Base-by-base conservation (phyloP, 64 coral and sea anemone genomes). In the Anthopleura sola region DNA sequence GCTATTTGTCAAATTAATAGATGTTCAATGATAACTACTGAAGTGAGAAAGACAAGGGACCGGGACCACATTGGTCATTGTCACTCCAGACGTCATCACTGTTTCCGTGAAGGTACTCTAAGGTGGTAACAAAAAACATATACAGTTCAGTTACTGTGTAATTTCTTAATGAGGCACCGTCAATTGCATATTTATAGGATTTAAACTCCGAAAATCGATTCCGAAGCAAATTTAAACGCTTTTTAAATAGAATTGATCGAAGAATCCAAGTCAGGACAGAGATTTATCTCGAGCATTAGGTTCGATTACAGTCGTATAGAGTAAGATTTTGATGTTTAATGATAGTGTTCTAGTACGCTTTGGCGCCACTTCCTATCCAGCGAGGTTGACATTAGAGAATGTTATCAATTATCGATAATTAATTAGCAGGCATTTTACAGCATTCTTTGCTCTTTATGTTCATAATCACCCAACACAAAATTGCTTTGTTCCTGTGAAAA, bases 381-480 rank as follows among this genome's bases (percentile, higher is more conserved):
- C 60, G 60, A 36, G 54, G 76, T 86, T 97, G 94, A 92, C 94
- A 97, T 86, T 87, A 86, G 71, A 75, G 89, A 86, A 86, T 97
- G 94, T 92, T 97, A 92, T 96, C 94, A 96, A 97, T 97, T 97
- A 97, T 66, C 88, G 87, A 93, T 97, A 97, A 97, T 97, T 92
- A 97, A 97, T 97, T 97, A 97, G 84, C 90, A 97, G 90, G 80
- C 94, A 84, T 97, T 97, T 97, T 97, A 97, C 94, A 97, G 80
- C 87, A 97, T 97, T 97, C 90, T 87, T 87, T 64, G 55, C 68
- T 86, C 80, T 88, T 97, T 92, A 92, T 92, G 90, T 92, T 87
- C 49, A 69, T 92, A 93, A 97, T 92, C 90, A 81, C 81, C 94
- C 88, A 92, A 86, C 87, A 87, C 75, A 88, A 88, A 87, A 90